phyloP scores from a whole-genome alignment of 1,140 invertebrate genomes.

The Philotrypesis tridentata region DNA sequence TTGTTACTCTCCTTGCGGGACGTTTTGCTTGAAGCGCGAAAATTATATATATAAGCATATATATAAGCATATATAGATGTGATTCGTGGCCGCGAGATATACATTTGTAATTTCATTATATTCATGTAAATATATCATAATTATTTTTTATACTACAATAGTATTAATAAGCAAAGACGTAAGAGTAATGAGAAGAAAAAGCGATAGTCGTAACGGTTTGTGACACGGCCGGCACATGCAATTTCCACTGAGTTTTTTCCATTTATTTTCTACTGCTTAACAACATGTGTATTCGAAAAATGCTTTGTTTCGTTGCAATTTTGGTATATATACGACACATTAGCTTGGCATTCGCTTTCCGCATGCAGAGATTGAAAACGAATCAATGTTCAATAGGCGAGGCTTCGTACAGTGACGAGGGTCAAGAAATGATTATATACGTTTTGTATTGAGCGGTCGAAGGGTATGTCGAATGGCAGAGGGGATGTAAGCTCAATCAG shows the following conservation, averaged over 20 bases:
- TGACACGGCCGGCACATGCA: not conserved
- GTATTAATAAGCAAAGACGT: not conserved
- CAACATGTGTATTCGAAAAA: no score
- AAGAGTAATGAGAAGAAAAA: not conserved
- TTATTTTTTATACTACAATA: not conserved
- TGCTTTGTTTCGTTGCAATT: not conserved
- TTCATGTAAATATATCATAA: not conserved
- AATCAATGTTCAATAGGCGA: no score
- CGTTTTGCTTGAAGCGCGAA: constrained; percentile 35
- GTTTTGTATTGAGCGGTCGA: no score
- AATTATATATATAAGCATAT: not conserved
- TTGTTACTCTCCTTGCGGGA: constrained; percentile 39
- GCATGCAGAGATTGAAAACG: constrained; percentile 2
- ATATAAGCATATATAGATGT: no score
- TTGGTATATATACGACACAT: not conserved
- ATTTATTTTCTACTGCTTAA: not conserved
- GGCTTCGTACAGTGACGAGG: no score
- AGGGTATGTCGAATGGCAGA: no score
- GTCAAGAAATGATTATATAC: no score
- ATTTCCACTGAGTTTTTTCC: no score
- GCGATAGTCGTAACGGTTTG: not conserved
- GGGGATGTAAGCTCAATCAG: no score
- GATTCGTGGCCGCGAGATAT: not conserved
- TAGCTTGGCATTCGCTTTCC: not conserved
- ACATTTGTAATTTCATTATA: constrained; percentile 30